Evolutionary conservation across 1,140 invertebrate genomes (phyloP), one percentile per base, ranked within the genome.

Genomic region (Drosophila bipectinata): DNA sequence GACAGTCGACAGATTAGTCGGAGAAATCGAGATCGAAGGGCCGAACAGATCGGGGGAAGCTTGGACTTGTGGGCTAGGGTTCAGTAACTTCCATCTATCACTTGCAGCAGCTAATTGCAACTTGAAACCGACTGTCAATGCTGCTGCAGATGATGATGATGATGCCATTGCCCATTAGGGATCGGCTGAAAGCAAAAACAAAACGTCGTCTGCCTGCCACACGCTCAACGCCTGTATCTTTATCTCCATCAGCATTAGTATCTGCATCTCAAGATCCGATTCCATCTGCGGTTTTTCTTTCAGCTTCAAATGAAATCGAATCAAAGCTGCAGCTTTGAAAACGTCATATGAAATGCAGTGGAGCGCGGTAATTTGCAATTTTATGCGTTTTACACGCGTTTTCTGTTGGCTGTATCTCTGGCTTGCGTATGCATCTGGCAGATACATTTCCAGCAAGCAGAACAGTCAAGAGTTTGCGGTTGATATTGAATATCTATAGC

Each of bases 351-450:
- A 74, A 66, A 81, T 45, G 78, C 82, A 87, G 62, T 79, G 64
- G 54, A 68, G 78, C 78, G 75, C 59, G 49, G 59, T 79, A 87
- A 87, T 82, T 78, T 78, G 78, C 83, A 63, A 76, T 87, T 88
- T 87, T 87, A 87, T 87, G 83, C 83, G 74, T 87, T 87, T 76
- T 87, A 76, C 83, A 80, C 80, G 63, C 66, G 66, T 58, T 57
- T 51, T 56, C 60, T 32, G 45, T 26, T 58, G 44, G 39, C 12
- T 67, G 75, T 78, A 78, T 79, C 62, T 61, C 62, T 79, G 62
- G 37, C 54, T 51, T 24, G 28, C 30, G 53, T 18, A 1, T 59
- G 45, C 52, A 74, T 68, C 64, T 84, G 62, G 18, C 68, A 76
- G 77, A 62, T 74, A 62, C 58, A 74, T 74, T 79, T 64, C 53